phyloP scores from a whole-genome alignment of 2,888 invertebrate genomes.

The Zaprionus bogoriensis region DNA sequence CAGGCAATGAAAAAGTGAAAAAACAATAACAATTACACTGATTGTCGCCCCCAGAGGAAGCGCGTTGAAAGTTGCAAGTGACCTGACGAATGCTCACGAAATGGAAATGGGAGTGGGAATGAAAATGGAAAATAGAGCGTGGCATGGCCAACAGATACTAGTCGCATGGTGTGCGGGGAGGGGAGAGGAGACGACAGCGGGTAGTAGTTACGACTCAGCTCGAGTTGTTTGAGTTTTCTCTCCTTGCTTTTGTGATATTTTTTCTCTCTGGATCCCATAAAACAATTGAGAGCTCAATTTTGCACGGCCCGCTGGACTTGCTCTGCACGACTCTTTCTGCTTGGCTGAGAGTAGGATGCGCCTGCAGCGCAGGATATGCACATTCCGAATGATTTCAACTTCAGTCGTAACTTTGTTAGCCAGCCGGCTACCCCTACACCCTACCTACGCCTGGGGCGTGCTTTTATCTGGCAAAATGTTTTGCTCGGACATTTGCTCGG shows the following conservation, averaged over 20 bases:
- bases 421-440: neutral
- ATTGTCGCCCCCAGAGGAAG: constrained; percentile 62
- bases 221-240: neutral
- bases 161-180: neutral
- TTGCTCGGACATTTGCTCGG: constrained; percentile 51
- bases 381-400: constrained; percentile 57
- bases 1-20: constrained; percentile 30
- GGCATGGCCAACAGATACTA: neutral
- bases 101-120: constrained; percentile 35
- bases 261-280: constrained; percentile 48
- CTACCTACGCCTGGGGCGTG: constrained; percentile 26
- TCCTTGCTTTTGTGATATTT: neutral
- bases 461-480: constrained; percentile 71
- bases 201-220: neutral
- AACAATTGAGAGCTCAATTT: constrained; percentile 75
- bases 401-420: constrained; percentile 68
- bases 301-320: constrained; percentile 59
- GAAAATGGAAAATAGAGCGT: constrained; percentile 15
- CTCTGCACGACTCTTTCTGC: constrained; percentile 59
- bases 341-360: constrained; percentile 29
- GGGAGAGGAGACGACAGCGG: neutral
- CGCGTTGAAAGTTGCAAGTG: constrained; percentile 49
- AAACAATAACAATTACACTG: constrained; percentile 73
- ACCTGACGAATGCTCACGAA: constrained; percentile 61
- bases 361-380: constrained; percentile 55